Conservation (phyloP, 2,797 vertebrate species). For the Takifugu ocellatus region DNA sequence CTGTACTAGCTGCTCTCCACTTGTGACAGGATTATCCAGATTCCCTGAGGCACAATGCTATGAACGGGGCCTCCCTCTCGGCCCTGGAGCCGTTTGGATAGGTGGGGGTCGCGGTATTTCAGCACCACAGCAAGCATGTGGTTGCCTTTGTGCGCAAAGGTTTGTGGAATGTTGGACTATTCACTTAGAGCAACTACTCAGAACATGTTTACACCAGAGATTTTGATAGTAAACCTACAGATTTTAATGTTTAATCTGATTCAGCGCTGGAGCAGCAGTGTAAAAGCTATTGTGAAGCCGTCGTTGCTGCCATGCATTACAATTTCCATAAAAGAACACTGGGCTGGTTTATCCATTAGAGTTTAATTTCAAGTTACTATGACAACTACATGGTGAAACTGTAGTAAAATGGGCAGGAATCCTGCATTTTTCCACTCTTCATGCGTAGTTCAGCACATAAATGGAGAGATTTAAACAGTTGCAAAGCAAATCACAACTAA, state of each 20-base stretch:
- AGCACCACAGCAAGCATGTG: conserved; percentile 52
- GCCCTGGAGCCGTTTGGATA: conserved; percentile 62
- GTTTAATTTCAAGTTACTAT: conserved; percentile 10
- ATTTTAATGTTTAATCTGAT: too few species aligned
- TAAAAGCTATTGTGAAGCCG: too few species aligned
- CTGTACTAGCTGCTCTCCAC: not conserved
- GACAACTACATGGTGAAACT: conserved; percentile 6
- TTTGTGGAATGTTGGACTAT: too few species aligned
- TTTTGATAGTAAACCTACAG: too few species aligned
- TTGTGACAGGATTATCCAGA: not conserved
- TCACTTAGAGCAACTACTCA: too few species aligned
- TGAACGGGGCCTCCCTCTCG: conserved; percentile 9
- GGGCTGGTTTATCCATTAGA: conserved; percentile 39
- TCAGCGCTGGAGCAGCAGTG: too few species aligned
- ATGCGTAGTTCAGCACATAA: not conserved
- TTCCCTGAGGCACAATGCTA: not conserved
- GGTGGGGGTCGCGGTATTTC: conserved; percentile 74
- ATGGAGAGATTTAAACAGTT: conserved; percentile 8
- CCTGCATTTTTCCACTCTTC: conserved; percentile 4
- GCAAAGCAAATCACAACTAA: conserved; percentile 14
- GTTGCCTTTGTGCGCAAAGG: too few species aligned
- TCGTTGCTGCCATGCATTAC: conserved; percentile 7
- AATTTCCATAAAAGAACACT: conserved; percentile 13
- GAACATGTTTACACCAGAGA: too few species aligned
- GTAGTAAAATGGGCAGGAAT: conserved; percentile 9